Conservation (phyloP, 2,888 invertebrate species). For the Ptilodon capucinus region DNA sequence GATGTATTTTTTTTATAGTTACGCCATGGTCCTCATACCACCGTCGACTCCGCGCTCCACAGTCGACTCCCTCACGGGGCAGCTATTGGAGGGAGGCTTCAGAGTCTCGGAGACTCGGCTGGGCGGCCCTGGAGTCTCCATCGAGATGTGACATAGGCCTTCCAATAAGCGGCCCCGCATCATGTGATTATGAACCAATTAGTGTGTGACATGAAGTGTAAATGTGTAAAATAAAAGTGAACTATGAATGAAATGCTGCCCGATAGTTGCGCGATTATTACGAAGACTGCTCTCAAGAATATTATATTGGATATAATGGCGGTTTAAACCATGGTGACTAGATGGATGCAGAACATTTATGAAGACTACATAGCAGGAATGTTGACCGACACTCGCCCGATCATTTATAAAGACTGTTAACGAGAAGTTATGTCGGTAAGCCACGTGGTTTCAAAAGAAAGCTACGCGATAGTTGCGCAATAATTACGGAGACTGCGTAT, state of each 20-base stretch:
- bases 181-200: slow-evolving; percentile 9
- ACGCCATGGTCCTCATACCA: slow-evolving; percentile 71
- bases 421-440: too few species aligned
- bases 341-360: too few species aligned
- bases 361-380: too few species aligned
- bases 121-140: slow-evolving; percentile 83
- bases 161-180: slow-evolving; percentile 33
- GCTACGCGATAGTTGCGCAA: too few species aligned
- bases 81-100: slow-evolving; percentile 77
- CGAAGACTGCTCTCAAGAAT: too few species aligned
- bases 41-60: slow-evolving; percentile 58
- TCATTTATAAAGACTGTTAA: too few species aligned
- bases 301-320: too few species aligned
- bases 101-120: slow-evolving; percentile 80
- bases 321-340: too few species aligned
- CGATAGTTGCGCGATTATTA: neutral
- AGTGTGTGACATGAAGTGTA: neutral
- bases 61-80: slow-evolving; percentile 63
- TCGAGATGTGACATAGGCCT: slow-evolving; percentile 65
- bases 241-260: neutral
- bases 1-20: too few species aligned
- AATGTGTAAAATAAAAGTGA: neutral
- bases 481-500: too few species aligned
- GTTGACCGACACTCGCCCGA: too few species aligned
- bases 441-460: too few species aligned